phyloP scores from a whole-genome alignment of 2,888 invertebrate genomes.

The Lasioglossum malachurum region DNA sequence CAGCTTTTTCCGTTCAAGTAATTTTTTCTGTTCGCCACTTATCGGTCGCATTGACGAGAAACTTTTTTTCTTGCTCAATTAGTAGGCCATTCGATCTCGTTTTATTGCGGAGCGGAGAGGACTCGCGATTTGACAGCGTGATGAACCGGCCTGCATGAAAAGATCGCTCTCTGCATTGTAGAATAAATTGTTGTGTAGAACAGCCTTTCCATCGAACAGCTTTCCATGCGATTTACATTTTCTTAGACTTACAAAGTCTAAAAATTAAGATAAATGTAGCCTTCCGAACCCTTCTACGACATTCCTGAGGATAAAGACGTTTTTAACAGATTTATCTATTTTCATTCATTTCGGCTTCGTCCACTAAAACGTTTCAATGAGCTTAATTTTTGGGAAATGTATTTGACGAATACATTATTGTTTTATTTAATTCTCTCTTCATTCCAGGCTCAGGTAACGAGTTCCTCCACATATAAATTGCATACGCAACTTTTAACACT shows the following conservation, averaged over 20 bases:
- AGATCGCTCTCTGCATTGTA: background rate
- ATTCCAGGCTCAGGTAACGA: background rate
- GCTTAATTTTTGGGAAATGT: background rate
- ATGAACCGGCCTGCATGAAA: background rate
- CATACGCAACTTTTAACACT: background rate
- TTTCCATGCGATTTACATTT: background rate
- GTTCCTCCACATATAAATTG: background rate
- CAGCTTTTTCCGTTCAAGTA: background rate
- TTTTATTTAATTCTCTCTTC: background rate
- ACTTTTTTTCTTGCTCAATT: background rate
- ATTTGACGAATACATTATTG: background rate
- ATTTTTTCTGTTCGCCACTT: constrained; percentile 3
- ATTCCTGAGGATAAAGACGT: no score
- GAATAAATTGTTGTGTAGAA: background rate
- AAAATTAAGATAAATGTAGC: no score
- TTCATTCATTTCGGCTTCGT: no score
- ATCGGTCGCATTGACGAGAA: background rate
- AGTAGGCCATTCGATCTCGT: background rate
- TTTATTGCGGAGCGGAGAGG: background rate
- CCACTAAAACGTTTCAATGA: no score
- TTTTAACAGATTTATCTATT: no score
- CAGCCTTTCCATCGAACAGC: background rate
- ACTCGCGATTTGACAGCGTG: background rate
- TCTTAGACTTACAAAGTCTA: no score
- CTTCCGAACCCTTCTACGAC: no score